Conservation (phyloP, 2,113 vertebrate genomes). For the Crotalus horridus region DNA sequence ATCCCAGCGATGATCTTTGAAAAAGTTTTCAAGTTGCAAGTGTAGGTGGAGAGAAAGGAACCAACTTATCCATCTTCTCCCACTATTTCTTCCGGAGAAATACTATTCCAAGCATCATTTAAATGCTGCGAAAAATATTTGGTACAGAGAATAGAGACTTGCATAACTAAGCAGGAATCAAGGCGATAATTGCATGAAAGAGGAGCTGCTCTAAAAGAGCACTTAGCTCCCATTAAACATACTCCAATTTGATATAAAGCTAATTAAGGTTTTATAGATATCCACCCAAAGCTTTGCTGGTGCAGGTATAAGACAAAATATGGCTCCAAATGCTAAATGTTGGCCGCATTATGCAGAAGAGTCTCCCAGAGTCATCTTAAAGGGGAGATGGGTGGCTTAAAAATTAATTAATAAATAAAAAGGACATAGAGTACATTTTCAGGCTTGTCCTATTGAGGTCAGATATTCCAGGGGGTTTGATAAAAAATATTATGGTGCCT, state of each 20-base stretch:
- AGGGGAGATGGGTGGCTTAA: neutral
- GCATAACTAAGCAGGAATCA: neutral
- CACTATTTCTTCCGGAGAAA: neutral
- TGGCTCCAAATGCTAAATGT: neutral
- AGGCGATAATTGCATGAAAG: neutral
- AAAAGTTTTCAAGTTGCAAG: conserved; percentile 42
- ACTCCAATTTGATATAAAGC: neutral
- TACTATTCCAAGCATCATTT: neutral
- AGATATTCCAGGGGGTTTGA: conserved; percentile 23
- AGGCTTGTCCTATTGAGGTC: neutral
- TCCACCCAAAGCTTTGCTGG: neutral
- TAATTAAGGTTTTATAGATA: neutral
- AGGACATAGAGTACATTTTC: neutral
- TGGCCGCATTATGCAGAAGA: neutral
- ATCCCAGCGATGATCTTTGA: conserved; percentile 34
- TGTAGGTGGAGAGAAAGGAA: conserved; percentile 22
- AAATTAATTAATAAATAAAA: neutral
- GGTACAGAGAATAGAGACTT: neutral
- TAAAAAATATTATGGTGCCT: neutral
- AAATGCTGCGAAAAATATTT: neutral
- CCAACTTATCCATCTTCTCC: neutral
- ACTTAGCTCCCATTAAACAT: neutral
- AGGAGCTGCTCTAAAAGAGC: neutral
- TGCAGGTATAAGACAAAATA: neutral
- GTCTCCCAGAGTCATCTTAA: neutral